phyloP scores from a whole-genome alignment of 2,888 invertebrate species.

The Brenthis ino region DNA sequence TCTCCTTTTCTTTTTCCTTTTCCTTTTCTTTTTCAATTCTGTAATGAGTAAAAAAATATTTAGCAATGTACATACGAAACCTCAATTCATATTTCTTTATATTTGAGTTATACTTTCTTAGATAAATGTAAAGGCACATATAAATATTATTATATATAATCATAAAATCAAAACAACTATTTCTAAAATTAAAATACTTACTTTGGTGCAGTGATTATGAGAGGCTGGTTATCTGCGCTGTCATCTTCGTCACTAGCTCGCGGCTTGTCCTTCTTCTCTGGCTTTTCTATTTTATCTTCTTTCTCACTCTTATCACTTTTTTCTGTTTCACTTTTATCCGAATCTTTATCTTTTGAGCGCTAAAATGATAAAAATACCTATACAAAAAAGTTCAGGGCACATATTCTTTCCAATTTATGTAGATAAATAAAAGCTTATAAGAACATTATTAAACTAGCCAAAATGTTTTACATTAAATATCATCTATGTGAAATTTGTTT shows the following conservation, averaged over 20 bases:
- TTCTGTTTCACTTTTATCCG: slow-evolving; percentile 75
- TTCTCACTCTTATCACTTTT: slow-evolving; percentile 72
- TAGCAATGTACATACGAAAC: no score
- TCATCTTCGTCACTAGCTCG: slow-evolving; percentile 73
- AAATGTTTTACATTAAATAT: no score
- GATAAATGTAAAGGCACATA: no score
- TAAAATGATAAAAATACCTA: slow-evolving; percentile 39
- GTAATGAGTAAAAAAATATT: not conserved
- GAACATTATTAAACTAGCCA: no score
- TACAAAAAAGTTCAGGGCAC: no score
- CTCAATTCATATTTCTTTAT: no score
- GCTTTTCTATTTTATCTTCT: slow-evolving; percentile 63
- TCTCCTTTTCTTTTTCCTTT: slow-evolving; percentile 41
- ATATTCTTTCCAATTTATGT: no score
- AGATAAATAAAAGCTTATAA: no score
- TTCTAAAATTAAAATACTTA: slow-evolving; percentile 45
- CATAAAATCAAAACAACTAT: no score
- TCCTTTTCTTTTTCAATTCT: slow-evolving; percentile 44
- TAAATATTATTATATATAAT: no score
- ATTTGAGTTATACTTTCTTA: no score
- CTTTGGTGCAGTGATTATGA: slow-evolving; percentile 67
- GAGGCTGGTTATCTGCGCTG: slow-evolving; percentile 77
- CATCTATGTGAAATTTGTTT: no score
- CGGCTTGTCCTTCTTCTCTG: slow-evolving; percentile 66
- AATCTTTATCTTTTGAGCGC: slow-evolving; percentile 71